Evolutionary conservation across 1,140 invertebrate genomes (phyloP), one percentile per base, ranked within the genome.

Genomic region (Caerostris darwini): DNA sequence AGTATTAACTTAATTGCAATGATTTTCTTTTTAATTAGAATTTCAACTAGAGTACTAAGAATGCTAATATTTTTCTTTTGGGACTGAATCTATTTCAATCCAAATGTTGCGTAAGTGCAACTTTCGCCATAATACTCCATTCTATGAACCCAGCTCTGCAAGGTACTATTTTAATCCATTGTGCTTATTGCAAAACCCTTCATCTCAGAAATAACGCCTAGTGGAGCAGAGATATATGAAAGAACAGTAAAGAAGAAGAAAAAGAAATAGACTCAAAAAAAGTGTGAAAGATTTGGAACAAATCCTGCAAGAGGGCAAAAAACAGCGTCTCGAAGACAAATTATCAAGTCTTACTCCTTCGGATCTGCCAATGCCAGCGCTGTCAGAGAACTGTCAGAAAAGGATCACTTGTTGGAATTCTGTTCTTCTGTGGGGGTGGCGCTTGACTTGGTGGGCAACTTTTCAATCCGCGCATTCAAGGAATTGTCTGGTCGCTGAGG

Each of bases 331-430:
- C 17, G 82, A 83, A 83, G 82, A 83, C 82, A 83, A 83, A 83
- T 83, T 83, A 83, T 83, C 82, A 56, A 57, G 56, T 7, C 82
- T 83, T 56, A 57, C 34, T 7, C 82, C 53, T 57, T 58, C 17
- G 19, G 82, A 83, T 58, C 57, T 57, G 17, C 6, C 14, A 83
- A 83, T 83, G 82, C 56, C 82, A 57, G 14, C 6, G 53, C 53
- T 83, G 82, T 83, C 82, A 83, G 57, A 54, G 14, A 19, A 19
- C 82, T 83, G 82, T 83, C 82, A 83, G 3, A 54, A 14, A 57
- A 56, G 56, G 82, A 83, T 83, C 82, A 83, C 17, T 58, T 56
- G 71, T n/a, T 77, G 54, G 56, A 83, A 34, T 58, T 83, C 56
- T 58, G 3, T 12, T n/a, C 19, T 83, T 7, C 12, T 7, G 82